Evolutionary conservation across 2,113 vertebrate species (phyloP), one percentile per base, ranked within the genome.

Genomic region (Stigmatopora nigra): DNA sequence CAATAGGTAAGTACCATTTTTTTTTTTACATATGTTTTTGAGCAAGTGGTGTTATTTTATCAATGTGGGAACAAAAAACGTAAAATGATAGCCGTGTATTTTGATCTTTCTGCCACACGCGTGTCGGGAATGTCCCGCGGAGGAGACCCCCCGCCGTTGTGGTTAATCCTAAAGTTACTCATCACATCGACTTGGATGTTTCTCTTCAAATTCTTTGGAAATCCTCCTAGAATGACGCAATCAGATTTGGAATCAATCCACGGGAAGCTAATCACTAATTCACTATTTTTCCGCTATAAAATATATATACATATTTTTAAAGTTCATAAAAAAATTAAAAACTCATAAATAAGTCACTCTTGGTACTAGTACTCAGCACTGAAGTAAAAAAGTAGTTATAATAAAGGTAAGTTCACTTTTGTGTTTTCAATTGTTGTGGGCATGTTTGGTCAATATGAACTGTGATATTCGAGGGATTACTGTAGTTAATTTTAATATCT

Each of bases 1-100:
- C 58, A 68, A 69, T 68, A 88, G 86, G 86, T 88, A 88, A 88
- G 84, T 85, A 36, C 55, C 44, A n/a, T 49, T 19, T 51, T 46
- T 57, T 55, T 52, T 13, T 44, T 44, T n/a, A 20, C 35, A 15
- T 22, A 31, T 49, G 58, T 22, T 2, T 56, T 56, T 56, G 7
- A 7, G 22, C 3, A 0, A 51, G 45, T 70, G 61, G 5, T 20
- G 5, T 60, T 20, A 4, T 60, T 38, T n/a, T 69, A 44, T 17
- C 45, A 48, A 71, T 22, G 17, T 80, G 80, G 70, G 67, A 74
- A 79, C 25, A 67, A 47, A 67, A 47, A 53, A 6, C 8, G 19
- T 68, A 68, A 78, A 81, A 73, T 61, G 20, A 55, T 59, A 62
- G 53, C 62, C 6, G 14, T 52, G 65, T 74, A 49, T 59, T 82